Percentiles rank a stretch among this genome's conserved stretches.
Conservation (phyloP, 2,888 invertebrate genomes). For the Chymomyza caudatula region DNA sequence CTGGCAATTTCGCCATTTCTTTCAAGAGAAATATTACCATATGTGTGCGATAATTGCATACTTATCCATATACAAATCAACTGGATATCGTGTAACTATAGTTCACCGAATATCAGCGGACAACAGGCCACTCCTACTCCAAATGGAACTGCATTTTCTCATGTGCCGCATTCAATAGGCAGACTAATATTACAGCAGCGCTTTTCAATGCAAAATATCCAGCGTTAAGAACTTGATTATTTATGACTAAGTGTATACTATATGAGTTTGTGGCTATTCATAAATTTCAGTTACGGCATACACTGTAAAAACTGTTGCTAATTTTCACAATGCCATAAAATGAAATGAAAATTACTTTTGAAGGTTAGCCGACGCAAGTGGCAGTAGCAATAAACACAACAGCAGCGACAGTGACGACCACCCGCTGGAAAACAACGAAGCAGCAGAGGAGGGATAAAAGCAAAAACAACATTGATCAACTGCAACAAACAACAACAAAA, state of each 20-base stretch:
- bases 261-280: neutral
- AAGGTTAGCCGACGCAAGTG: constrained; percentile 37
- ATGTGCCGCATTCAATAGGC: neutral
- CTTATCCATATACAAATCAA: too few species aligned
- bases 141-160: neutral
- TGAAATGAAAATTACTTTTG: constrained; percentile 34
- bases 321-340: constrained; percentile 50
- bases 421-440: constrained; percentile 21
- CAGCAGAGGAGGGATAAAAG: constrained; percentile 8
- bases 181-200: neutral
- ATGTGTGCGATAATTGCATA: too few species aligned
- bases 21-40: too few species aligned
- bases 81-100: too few species aligned
- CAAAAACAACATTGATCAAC: constrained; percentile 11
- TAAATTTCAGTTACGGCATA: neutral
- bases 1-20: too few species aligned
- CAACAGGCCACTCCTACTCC: neutral
- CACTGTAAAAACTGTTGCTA: constrained; percentile 35
- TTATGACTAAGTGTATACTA: neutral
- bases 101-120: neutral
- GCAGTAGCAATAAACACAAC: neutral
- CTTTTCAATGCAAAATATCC: neutral
- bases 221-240: constrained; percentile 1
- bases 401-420: constrained; percentile 1
- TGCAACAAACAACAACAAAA: constrained; percentile 22